Percentiles rank a stretch among this genome's conserved stretches.
phyloP scores from a whole-genome alignment of 2,113 vertebrate genomes.

The Carassius carassius region DNA sequence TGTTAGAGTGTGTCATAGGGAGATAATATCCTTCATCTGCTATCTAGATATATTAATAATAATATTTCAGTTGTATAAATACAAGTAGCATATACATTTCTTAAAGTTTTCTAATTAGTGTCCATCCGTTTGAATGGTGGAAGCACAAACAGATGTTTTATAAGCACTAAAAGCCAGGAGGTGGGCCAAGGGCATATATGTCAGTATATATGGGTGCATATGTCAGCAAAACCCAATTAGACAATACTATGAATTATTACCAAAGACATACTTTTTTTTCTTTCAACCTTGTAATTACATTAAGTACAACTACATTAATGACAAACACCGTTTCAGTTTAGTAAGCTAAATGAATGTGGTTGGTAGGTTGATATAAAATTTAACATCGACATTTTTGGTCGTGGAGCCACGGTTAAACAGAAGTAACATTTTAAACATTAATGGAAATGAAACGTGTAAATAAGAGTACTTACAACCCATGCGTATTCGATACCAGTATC shows the following conservation, averaged over 20 bases:
- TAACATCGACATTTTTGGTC: background rate
- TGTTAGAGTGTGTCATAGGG: no score
- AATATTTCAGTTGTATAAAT: background rate
- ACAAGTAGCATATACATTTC: background rate
- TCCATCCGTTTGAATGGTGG: background rate
- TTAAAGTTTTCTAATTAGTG: background rate
- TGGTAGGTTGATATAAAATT: background rate
- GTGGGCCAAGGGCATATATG: background rate
- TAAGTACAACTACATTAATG: background rate
- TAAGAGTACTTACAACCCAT: no score
- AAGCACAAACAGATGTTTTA: background rate
- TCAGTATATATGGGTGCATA: no score
- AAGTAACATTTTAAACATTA: background rate
- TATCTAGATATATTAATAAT: background rate
- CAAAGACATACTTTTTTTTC: background rate
- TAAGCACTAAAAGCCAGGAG: constrained; percentile 15
- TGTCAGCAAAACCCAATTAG: constrained; percentile 4
- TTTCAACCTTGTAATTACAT: background rate
- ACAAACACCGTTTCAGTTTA: background rate
- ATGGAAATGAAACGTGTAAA: no score
- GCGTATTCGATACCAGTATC: no score
- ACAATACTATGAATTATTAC: background rate
- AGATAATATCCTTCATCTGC: background rate
- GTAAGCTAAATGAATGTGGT: background rate
- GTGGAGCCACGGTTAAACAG: no score